Evolutionary conservation across 2,888 invertebrate species (phyloP).

Genomic region (Boloria euphrosyne): DNA sequence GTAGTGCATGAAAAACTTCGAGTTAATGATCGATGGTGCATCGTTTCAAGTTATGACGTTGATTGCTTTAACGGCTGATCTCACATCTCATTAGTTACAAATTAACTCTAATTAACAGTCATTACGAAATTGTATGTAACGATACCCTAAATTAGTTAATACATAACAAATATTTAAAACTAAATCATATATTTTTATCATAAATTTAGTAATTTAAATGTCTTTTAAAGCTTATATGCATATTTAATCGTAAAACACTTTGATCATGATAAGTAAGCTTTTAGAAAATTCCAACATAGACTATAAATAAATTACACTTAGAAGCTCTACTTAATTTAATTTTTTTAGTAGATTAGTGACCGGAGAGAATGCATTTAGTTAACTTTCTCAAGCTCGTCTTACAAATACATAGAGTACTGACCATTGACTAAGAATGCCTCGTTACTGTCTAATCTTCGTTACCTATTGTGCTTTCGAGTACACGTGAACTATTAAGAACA

Average conservation of each 20-base stretch:
- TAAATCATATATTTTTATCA: too few species aligned
- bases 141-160: neutral
- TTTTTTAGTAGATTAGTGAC: too few species aligned
- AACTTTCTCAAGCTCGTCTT: too few species aligned
- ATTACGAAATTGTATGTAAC: neutral
- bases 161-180: too few species aligned
- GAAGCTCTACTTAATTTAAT: too few species aligned
- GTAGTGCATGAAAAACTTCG: constrained; percentile 16
- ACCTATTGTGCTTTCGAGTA: constrained; percentile 31
- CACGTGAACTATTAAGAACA: constrained; percentile 34
- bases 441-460: constrained; percentile 17
- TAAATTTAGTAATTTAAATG: too few species aligned
- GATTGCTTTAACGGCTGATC: constrained; percentile 11
- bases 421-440: constrained; percentile 28
- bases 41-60: constrained; percentile 16
- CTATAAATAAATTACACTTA: too few species aligned
- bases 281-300: too few species aligned
- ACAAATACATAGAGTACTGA: constrained; percentile 4
- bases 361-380: too few species aligned
- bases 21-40: constrained; percentile 19
- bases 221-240: too few species aligned
- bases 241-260: too few species aligned
- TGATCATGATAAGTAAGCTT: too few species aligned
- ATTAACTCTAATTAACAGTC: constrained; percentile 20
- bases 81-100: constrained; percentile 24